Percentiles rank a stretch among this genome's conserved stretches.
Evolutionary conservation across 2,888 invertebrate species (phyloP).

Genomic region (Lypha dubia): DNA sequence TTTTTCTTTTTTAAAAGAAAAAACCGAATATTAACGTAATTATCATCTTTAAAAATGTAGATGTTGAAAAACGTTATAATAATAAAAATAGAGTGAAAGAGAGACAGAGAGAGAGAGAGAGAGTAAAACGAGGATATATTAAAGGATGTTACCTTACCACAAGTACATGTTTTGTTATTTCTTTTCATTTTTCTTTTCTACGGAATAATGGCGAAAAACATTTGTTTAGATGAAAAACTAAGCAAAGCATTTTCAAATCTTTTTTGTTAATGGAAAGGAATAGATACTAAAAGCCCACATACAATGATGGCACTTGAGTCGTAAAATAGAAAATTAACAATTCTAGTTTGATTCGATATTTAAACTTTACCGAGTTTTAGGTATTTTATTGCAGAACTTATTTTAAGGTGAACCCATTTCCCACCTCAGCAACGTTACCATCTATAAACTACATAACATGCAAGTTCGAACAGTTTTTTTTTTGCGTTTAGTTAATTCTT

Average conservation of each 20-base stretch:
- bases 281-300: neutral
- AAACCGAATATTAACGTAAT: slow-evolving; percentile 58
- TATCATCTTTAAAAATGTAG: slow-evolving; percentile 19
- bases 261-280: slow-evolving; percentile 12
- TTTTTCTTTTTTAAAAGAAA: neutral
- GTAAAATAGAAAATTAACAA: neutral
- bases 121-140: neutral
- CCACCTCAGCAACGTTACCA: no score
- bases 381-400: no score
- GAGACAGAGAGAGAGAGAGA: neutral
- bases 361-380: no score
- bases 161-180: neutral
- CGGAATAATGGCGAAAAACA: neutral
- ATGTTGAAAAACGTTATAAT: neutral
- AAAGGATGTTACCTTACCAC: neutral
- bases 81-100: no score
- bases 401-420: no score
- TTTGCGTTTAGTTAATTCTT: no score
- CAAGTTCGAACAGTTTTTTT: no score
- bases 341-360: neutral
- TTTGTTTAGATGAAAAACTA: neutral
- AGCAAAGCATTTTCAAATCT: slow-evolving; percentile 20
- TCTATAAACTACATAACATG: no score
- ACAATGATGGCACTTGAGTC: neutral
- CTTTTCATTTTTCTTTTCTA: neutral